Percentiles rank a stretch among this genome's conserved stretches.
phyloP scores from a whole-genome alignment of 2,888 invertebrate species.

The Himalopsyche anomala region DNA sequence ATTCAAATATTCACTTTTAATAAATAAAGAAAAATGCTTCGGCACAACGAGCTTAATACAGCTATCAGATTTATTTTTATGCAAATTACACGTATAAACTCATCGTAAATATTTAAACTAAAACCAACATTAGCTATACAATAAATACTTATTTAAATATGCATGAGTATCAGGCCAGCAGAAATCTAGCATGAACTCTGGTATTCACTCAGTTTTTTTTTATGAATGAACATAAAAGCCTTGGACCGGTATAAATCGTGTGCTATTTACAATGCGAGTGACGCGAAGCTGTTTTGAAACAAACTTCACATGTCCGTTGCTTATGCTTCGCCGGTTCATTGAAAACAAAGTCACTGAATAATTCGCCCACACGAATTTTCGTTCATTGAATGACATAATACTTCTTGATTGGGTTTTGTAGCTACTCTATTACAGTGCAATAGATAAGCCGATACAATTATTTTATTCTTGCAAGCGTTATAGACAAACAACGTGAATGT shows the following conservation, averaged over 20 bases:
- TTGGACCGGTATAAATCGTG: conserved; percentile 50
- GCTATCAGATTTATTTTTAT: too few species aligned
- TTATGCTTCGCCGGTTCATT: conserved; percentile 1
- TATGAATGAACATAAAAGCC: conserved; percentile 56
- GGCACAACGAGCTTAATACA: too few species aligned
- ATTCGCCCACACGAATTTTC: conserved; percentile 13
- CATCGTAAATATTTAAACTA: too few species aligned
- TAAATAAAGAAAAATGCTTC: too few species aligned
- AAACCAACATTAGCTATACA: too few species aligned
- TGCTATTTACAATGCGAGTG: conserved; percentile 25
- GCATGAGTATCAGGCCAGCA: not conserved
- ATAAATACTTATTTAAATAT: too few species aligned
- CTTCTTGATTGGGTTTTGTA: conserved; percentile 21
- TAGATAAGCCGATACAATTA: not conserved
- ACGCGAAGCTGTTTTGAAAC: conserved; percentile 23
- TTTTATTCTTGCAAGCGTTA: not conserved
- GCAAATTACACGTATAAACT: too few species aligned
- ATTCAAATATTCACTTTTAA: too few species aligned
- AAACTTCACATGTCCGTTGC: conserved; percentile 10
- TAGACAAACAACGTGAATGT: too few species aligned
- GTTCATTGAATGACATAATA: conserved; percentile 22
- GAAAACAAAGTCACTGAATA: conserved; percentile 1
- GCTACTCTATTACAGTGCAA: not conserved
- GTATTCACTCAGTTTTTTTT: conserved; percentile 46
- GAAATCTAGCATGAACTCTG: conserved; percentile 30